phyloP scores from a whole-genome alignment of 2,888 invertebrate genomes.

The Dysmachus trigonus region DNA sequence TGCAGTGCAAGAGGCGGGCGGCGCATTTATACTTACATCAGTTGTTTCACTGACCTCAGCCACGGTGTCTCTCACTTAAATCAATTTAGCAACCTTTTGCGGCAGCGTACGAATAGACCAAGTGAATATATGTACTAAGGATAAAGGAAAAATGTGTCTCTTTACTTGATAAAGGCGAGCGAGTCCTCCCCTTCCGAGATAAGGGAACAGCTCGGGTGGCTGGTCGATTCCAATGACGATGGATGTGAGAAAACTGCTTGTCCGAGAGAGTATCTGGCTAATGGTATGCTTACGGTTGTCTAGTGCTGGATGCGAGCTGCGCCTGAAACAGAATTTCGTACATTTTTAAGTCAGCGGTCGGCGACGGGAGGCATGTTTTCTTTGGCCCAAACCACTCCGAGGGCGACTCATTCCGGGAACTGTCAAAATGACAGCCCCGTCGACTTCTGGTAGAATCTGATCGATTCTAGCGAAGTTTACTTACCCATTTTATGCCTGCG shows the following conservation, averaged over 20 bases:
- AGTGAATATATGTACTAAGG: neutral
- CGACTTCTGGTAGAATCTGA: neutral
- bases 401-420: neutral
- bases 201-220: conserved; percentile 20
- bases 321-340: neutral
- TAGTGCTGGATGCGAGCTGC: neutral
- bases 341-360: neutral
- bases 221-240: neutral
- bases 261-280: neutral
- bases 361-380: neutral
- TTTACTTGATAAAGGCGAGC: conserved; percentile 10
- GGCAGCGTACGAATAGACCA: conserved; percentile 27
- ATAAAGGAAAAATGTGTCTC: neutral
- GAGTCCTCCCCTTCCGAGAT: conserved; percentile 36
- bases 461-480: neutral
- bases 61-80: conserved; percentile 53
- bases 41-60: conserved; percentile 59
- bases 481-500: conserved; percentile 20
- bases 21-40: conserved; percentile 57
- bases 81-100: neutral
- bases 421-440: neutral
- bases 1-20: neutral
- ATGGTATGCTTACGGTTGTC: neutral
- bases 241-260: neutral
- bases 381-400: neutral